A percentile compares a stretch with the other conserved stretches of the same genome.
These are phyloP conservation scores for Melierax canorus DNA, from an alignment of 2,113 vertebrate species.

Conservation along the genomic window DNA sequence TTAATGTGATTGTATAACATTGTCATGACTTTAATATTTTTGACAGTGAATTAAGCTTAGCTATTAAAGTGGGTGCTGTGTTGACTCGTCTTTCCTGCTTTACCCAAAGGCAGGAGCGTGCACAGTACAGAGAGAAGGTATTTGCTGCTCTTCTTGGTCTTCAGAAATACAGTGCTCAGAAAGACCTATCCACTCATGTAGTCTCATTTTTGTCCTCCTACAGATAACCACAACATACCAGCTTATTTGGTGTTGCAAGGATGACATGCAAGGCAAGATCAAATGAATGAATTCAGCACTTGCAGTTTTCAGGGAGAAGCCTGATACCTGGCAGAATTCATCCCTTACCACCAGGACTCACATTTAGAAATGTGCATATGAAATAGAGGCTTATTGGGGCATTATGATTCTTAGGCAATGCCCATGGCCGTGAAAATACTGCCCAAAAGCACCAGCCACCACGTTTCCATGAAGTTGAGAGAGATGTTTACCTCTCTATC, in stretches of 20 bases:
- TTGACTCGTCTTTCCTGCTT: neutral
- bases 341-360: neutral
- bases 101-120: neutral
- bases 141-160: neutral
- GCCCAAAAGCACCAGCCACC: neutral
- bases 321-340: neutral
- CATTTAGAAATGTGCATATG: neutral
- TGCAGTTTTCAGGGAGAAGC: neutral
- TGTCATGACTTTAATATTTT: neutral
- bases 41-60: neutral
- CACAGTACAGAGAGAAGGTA: neutral
- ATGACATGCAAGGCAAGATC: neutral
- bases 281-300: neutral
- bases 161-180: neutral
- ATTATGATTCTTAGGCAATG: neutral
- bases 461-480: neutral
- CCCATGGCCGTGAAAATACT: neutral
- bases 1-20: neutral
- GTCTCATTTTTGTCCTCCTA: neutral
- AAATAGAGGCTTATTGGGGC: neutral
- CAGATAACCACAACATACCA: neutral
- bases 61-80: neutral
- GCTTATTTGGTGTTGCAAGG: neutral
- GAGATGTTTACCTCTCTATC: neutral
- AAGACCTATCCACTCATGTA: neutral